Percentiles rank a stretch among this genome's conserved stretches.
These are phyloP conservation scores for Tilapia sparmanii DNA, from an alignment of 2,113 vertebrate species.

Conservation along the genomic window DNA sequence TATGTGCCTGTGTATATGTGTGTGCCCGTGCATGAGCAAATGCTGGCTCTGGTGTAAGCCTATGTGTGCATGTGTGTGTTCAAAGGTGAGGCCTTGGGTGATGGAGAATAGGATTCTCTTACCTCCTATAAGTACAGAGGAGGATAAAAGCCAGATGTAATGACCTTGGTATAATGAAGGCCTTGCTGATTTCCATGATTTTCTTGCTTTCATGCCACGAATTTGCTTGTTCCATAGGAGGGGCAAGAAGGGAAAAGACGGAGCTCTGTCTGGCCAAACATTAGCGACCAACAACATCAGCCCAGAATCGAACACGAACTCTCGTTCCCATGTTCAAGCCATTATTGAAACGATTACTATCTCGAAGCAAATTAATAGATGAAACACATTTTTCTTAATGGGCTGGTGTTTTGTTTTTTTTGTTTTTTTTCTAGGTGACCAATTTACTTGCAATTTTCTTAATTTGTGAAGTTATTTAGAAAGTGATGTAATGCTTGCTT, in stretches of 20 bases:
- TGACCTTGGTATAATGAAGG: constrained; percentile 64
- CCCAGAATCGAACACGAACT: constrained; percentile 51
- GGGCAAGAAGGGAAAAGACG: constrained; percentile 8
- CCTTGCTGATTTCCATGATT: constrained; percentile 67
- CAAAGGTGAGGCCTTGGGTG: constrained; percentile 74
- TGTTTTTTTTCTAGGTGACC: constrained; percentile 51
- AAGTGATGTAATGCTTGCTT: constrained; percentile 68
- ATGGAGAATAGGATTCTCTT: constrained; percentile 64
- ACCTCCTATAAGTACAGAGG: constrained; percentile 63
- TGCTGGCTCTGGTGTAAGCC: constrained; percentile 17
- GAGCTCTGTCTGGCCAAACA: constrained; percentile 41
- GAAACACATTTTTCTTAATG: constrained; percentile 68
- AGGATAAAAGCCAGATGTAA: constrained; percentile 61
- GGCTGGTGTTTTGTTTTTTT: constrained; percentile 20
- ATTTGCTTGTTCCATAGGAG: constrained; percentile 35
- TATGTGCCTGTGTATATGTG: constrained; percentile 12
- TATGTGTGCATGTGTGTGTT: constrained; percentile 41
- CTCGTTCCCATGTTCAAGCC: constrained; percentile 61
- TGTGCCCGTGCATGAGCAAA: background rate
- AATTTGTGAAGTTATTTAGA: constrained; percentile 67
- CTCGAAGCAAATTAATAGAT: constrained; percentile 67
- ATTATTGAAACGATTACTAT: constrained; percentile 67
- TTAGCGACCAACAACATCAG: constrained; percentile 27
- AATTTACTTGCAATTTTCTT: constrained; percentile 70
- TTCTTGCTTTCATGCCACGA: constrained; percentile 46